These are phyloP conservation scores for Tiliqua scincoides DNA, from an alignment of 2,113 vertebrate species.

Conservation along the genomic window DNA sequence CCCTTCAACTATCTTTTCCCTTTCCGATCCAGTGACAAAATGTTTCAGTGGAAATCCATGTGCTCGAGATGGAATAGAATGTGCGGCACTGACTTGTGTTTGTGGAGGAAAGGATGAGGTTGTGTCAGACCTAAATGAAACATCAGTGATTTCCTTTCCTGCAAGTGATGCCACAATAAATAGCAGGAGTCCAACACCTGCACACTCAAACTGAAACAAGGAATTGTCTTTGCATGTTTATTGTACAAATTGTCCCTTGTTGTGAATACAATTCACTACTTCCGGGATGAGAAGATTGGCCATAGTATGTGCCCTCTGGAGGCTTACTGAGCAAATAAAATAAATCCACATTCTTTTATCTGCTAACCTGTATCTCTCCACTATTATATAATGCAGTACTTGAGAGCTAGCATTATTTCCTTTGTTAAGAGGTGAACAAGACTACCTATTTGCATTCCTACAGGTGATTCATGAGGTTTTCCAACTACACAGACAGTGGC, in stretches of 20 bases:
- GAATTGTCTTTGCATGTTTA: conserved; percentile 33
- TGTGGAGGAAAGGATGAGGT: neutral
- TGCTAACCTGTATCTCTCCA: neutral
- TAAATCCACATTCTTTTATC: neutral
- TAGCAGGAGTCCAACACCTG: conserved; percentile 20
- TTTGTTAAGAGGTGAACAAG: neutral
- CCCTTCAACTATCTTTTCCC: neutral
- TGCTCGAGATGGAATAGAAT: neutral
- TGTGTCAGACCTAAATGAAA: neutral
- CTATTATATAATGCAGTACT: neutral
- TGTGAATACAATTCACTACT: conserved; percentile 31
- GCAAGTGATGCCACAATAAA: conserved; percentile 28
- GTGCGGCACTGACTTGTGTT: neutral
- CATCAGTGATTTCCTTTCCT: neutral
- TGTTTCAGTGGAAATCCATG: neutral
- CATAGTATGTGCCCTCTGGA: neutral
- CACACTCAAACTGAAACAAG: conserved; percentile 12
- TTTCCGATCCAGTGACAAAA: neutral
- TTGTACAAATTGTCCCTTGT: conserved; percentile 44
- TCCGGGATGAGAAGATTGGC: conserved; percentile 23
- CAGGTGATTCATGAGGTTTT: rapidly evolving
- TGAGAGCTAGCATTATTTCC: neutral
- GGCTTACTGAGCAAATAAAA: conserved; percentile 14
- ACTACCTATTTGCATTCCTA: neutral
- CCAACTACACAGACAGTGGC: neutral